These are phyloP conservation scores for Drosophila multiciliata DNA, from an alignment of 2,888 invertebrate genomes.

Conservation along the genomic window DNA sequence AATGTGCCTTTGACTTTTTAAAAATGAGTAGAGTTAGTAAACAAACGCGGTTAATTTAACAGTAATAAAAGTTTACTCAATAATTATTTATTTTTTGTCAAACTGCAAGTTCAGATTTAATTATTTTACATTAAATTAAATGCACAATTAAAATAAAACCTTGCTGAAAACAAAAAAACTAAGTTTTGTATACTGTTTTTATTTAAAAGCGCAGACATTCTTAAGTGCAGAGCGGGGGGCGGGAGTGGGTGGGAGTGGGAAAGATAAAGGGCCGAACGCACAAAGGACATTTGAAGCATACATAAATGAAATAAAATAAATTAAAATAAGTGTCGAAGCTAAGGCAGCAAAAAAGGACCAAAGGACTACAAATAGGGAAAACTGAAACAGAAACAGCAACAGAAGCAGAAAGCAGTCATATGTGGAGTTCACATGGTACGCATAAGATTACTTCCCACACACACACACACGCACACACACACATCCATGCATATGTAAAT, in stretches of 20 bases:
- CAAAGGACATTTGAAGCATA: slow-evolving; percentile 68
- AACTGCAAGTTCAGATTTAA: not conserved
- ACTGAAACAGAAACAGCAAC: slow-evolving; percentile 5
- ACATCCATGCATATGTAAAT: slow-evolving; percentile 30
- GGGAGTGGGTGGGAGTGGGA: not conserved
- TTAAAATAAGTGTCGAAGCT: slow-evolving; percentile 78
- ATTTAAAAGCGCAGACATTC: slow-evolving; percentile 65
- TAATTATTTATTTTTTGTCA: not conserved
- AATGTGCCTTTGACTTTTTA: too few relatives aligned
- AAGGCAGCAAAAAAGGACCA: slow-evolving; percentile 66
- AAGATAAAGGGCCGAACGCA: slow-evolving; percentile 22
- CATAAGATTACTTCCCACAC: slow-evolving; percentile 64
- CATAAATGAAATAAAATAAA: slow-evolving; percentile 77
- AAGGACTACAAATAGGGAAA: slow-evolving; percentile 36
- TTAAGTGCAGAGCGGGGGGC: not conserved
- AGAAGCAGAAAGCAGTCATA: slow-evolving; percentile 36
- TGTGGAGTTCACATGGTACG: slow-evolving; percentile 70
- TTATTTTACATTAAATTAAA: slow-evolving; percentile 32
- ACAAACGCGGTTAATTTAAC: not conserved
- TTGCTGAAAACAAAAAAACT: slow-evolving; percentile 13
- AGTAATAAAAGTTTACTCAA: not conserved
- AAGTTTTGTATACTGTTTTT: slow-evolving; percentile 44
- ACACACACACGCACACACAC: slow-evolving; percentile 26
- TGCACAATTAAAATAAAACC: slow-evolving; percentile 68
- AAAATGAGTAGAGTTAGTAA: too few relatives aligned